A percentile compares a stretch with the other conserved stretches of the same genome.
Evolutionary conservation across 2,797 vertebrate species (phyloP).

Genomic region (Esox masquinongy): DNA sequence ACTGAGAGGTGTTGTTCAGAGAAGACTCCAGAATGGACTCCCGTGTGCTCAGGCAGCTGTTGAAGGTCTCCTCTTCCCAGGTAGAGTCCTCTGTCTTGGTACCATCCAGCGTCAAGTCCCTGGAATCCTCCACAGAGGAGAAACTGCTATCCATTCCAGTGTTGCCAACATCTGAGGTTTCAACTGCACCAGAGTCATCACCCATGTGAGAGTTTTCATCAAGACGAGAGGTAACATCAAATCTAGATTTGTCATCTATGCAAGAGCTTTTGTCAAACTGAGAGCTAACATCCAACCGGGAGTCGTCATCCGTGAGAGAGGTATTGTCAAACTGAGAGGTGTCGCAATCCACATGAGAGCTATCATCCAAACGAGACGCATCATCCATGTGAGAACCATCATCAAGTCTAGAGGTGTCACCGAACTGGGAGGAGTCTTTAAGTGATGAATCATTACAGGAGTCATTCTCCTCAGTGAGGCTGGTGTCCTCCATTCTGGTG

Average conservation of each 20-base stretch:
- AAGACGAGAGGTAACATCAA: slow-evolving; percentile 47
- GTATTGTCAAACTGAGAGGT: slow-evolving; percentile 40
- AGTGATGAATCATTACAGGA: slow-evolving; percentile 49
- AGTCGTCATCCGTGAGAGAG: slow-evolving; percentile 27
- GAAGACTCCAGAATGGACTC: slow-evolving; percentile 58
- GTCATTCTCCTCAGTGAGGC: slow-evolving; percentile 39
- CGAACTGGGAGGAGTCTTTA: slow-evolving; percentile 31
- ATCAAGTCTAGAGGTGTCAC: slow-evolving; percentile 39
- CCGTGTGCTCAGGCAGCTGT: slow-evolving; percentile 44
- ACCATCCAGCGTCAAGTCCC: slow-evolving; percentile 52
- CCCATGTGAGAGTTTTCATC: slow-evolving; percentile 37
- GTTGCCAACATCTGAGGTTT: slow-evolving; percentile 27
- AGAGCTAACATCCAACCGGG: slow-evolving; percentile 35
- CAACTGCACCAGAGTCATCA: slow-evolving; percentile 29
- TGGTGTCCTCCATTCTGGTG: slow-evolving; percentile 40
- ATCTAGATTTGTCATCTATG: slow-evolving; percentile 27
- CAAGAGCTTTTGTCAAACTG: slow-evolving; percentile 33
- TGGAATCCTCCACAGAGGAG: slow-evolving; percentile 52
- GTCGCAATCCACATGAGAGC: slow-evolving; percentile 32
- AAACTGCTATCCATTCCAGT: slow-evolving; percentile 47
- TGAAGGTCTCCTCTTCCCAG: slow-evolving; percentile 52
- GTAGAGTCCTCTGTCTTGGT: slow-evolving; percentile 50
- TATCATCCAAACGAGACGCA: slow-evolving; percentile 41
- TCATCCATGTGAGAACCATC: slow-evolving; percentile 35
- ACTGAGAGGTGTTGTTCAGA: slow-evolving; percentile 17